phyloP scores from a whole-genome alignment of 1,140 invertebrate genomes.

The Ephestia elutella region DNA sequence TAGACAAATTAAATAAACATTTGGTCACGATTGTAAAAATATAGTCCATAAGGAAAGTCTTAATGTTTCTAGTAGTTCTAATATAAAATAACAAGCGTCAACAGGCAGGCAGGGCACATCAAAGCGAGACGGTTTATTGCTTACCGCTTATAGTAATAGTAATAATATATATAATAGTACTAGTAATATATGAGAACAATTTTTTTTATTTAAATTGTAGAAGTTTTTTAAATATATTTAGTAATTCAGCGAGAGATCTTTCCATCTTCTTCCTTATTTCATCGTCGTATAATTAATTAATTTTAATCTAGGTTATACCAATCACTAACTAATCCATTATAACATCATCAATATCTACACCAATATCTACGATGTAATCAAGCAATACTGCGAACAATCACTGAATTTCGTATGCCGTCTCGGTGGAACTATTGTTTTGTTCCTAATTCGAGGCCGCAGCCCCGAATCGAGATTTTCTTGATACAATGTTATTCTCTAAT shows the following conservation, averaged over 20 bases:
- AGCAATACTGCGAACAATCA: not conserved
- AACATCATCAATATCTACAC: not conserved
- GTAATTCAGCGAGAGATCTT: too few relatives aligned
- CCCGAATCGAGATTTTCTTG: conserved; percentile 32
- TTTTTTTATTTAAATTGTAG: too few relatives aligned
- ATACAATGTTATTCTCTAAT: conserved; percentile 54
- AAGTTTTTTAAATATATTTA: too few relatives aligned
- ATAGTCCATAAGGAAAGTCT: not conserved
- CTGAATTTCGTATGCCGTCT: not conserved
- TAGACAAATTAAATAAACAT: too few relatives aligned
- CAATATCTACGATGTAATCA: not conserved
- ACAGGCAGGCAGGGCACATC: not conserved
- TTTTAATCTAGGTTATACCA: too few relatives aligned
- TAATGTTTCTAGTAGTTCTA: not conserved
- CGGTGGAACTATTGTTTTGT: not conserved
- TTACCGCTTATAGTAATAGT: not conserved
- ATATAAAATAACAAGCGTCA: not conserved
- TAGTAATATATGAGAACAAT: too few relatives aligned
- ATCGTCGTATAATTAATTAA: too few relatives aligned
- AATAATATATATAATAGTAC: too few relatives aligned
- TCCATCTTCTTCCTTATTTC: too few relatives aligned
- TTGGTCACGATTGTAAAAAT: too few relatives aligned
- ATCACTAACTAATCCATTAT: not conserved
- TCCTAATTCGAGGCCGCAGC: not conserved
- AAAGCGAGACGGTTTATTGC: conserved; percentile 1